Percentiles rank a stretch among this genome's conserved stretches.
These are phyloP conservation scores for Pediacus dermestoides DNA, from an alignment of 2,888 invertebrate genomes.

Conservation along the genomic window DNA sequence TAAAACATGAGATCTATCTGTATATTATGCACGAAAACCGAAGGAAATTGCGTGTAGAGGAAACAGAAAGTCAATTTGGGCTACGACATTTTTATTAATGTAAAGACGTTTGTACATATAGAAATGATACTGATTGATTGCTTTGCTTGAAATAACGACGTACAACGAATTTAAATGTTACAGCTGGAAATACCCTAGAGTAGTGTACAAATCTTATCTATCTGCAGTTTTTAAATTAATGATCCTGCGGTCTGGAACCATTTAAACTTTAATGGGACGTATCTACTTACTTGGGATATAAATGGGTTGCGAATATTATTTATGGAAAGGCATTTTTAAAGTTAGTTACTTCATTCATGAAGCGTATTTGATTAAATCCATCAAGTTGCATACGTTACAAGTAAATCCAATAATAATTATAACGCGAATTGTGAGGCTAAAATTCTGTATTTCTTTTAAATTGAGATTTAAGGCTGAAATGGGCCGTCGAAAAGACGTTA, in stretches of 20 bases:
- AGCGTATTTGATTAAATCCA: not conserved
- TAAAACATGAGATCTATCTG: slow-evolving; percentile 15
- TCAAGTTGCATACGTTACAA: not conserved
- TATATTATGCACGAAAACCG: slow-evolving; percentile 15
- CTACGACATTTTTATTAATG: slow-evolving; percentile 17
- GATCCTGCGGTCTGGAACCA: no score
- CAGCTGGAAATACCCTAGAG: not conserved
- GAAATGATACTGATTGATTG: slow-evolving; percentile 16
- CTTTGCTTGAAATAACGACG: slow-evolving; percentile 9
- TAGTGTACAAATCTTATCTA: no score
- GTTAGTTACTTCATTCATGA: no score
- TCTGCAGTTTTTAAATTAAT: no score
- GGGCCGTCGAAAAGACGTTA: no score
- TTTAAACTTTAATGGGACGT: no score
- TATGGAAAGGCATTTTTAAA: no score
- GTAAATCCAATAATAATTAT: not conserved
- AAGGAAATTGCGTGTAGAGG: slow-evolving; percentile 13
- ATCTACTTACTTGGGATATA: no score
- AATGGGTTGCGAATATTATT: no score
- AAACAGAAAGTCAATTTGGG: slow-evolving; percentile 15
- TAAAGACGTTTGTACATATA: slow-evolving; percentile 13
- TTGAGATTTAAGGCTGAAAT: not conserved
- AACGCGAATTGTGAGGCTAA: not conserved
- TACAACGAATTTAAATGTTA: slow-evolving; percentile 14
- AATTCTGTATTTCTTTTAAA: not conserved